Base-by-base conservation (phyloP, 2,888 invertebrate genomes). In the Drosophila falleni region DNA sequence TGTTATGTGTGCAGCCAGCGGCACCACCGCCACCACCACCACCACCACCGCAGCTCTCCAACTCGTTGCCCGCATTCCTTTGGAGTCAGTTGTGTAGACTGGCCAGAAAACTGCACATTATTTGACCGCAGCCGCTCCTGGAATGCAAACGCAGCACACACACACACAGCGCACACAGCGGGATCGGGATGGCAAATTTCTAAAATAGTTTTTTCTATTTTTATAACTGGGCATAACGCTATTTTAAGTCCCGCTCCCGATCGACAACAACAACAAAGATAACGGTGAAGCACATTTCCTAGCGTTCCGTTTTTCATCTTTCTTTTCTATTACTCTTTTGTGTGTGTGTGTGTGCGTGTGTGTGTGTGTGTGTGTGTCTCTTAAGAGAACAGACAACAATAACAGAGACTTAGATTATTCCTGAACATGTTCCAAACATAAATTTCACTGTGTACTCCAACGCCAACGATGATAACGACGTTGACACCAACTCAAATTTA, bases 171-270 rank as follows among this genome's bases (percentile, higher is more conserved):
- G 8, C 26, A 6, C 31, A 15, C 53, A 54, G 31, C 5, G 29
- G 4, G 15, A 42, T 42, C 3, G n/a, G 5, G 42, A 42, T 44
- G 11, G 19, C 26, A 15, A 15, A 13, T 19, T 65, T 54, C 33
- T 2, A 56, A 23, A 71, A 62, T 71, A 71, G 53, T 72, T 72
- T 64, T 39, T 35, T 31, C 39, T 74, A 74, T 74, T 77, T 66
- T 59, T 78, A 59, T 39, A 53, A 31, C 50, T 16, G 51, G 13
- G 13, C 50, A 26, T 26, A 47, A 11, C 41, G 16, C 55, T 75
- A 75, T 75, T 63, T 75, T 15, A 76, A 71, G 65, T 15, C 23
- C 26, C 19, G 53, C 16, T 58, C 33, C 13, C 37, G 26, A 5
- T 41, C 19, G 33, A 37, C 19, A 15, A 33, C 15, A 15, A 33